These are phyloP conservation scores for Delia radicum DNA, from an alignment of 1,140 invertebrate genomes.

Conservation along the genomic window DNA sequence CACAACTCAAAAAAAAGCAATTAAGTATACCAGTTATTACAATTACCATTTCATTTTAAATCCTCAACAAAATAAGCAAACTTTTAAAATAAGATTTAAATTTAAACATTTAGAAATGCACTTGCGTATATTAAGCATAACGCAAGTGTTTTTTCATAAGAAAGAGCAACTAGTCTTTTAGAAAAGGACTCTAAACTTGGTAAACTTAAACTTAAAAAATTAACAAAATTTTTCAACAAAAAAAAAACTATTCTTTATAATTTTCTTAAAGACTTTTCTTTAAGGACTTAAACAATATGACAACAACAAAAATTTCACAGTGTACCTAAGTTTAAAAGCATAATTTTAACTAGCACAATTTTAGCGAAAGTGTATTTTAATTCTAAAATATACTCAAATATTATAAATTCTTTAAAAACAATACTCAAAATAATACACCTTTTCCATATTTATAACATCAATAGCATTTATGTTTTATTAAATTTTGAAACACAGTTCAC, in stretches of 20 bases:
- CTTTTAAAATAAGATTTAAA: not conserved
- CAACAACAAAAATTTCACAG: not conserved
- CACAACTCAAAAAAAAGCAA: not conserved
- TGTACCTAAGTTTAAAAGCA: conserved; percentile 30
- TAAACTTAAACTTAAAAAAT: not conserved
- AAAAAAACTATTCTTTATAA: not conserved
- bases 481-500: too few species aligned
- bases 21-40: not conserved
- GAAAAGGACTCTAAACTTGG: conserved; percentile 55
- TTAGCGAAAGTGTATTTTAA: too few species aligned
- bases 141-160: not conserved
- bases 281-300: not conserved
- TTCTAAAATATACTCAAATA: too few species aligned
- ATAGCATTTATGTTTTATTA: too few species aligned
- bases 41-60: not conserved
- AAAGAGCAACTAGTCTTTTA: conserved; percentile 48
- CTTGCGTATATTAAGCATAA: not conserved
- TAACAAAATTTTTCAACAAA: not conserved
- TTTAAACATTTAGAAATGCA: not conserved
- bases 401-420: too few species aligned
- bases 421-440: too few species aligned
- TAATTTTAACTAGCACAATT: too few species aligned
- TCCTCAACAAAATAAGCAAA: not conserved
- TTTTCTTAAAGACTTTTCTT: not conserved
- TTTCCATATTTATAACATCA: too few species aligned